Evolutionary conservation across 2,797 vertebrate species (phyloP).

Genomic region (Leptoclinus maculatus): DNA sequence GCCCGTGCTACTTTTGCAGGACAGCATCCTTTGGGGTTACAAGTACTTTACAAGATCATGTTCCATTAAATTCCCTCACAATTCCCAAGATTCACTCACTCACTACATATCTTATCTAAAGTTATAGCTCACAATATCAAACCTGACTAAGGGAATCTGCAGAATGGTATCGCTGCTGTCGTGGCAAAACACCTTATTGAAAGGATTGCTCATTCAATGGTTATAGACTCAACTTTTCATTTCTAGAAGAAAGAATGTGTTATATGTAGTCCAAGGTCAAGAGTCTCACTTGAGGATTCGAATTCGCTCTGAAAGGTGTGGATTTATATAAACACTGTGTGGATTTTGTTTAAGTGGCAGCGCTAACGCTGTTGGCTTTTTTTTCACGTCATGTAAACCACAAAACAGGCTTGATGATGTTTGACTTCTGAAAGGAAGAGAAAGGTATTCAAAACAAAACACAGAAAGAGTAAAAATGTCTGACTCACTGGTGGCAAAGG

Average conservation of each 20-base stretch:
- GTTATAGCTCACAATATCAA: no score
- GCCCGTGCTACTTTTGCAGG: background rate
- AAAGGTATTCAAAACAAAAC: conserved; percentile 71
- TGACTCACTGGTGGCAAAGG: conserved; percentile 64
- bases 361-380: background rate
- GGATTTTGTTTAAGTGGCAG: background rate
- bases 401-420: conserved; percentile 38
- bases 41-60: background rate
- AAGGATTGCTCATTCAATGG: background rate
- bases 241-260: background rate
- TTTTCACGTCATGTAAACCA: conserved; percentile 2
- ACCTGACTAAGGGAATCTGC: background rate
- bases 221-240: background rate
- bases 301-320: background rate
- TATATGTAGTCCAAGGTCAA: background rate
- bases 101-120: no score
- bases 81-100: background rate
- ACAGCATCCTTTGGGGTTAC: background rate
- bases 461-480: conserved; percentile 60
- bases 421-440: conserved; percentile 58
- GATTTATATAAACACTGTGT: background rate
- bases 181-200: background rate
- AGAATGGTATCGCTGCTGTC: background rate
- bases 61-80: background rate
- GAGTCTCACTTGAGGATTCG: background rate